Evolutionary conservation across 2,113 vertebrate species (phyloP), one percentile per base, ranked within the genome.

Genomic region (Nicator chloris): DNA sequence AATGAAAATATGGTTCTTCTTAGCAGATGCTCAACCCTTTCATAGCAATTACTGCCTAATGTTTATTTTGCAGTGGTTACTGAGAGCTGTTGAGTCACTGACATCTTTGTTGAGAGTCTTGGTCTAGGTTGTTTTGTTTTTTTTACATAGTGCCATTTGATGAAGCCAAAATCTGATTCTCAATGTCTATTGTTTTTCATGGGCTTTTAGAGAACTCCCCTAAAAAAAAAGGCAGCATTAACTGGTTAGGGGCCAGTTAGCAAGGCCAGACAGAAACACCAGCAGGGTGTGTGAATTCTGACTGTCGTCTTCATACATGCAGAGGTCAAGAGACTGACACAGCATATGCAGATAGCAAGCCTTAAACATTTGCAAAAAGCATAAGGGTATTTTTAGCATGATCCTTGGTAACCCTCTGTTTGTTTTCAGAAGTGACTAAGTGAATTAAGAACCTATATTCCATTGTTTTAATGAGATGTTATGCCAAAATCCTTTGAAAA

Each of bases 31-130:
- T 92, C 92, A 93, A 78, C 30, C 82, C 42, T 63, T 90, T 44
- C 42, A 6, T 49, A 75, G 79, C 77, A 95, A 83, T 96, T 92
- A 75, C 85, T 49, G 47, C 14, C 64, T 86, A 54, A 73, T 88
- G 85, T 96, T 96, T 96, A 66, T 83, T 94, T 95, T 96, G 68
- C 82, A 81, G 94, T 57, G 93, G 90, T 94, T 96, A 81, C 94
- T 77, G 90, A 80, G 90, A 92, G 79, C 68, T 94, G 79, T 95
- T 96, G 94, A 93, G 85, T 96, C 95, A 96, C 88, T 93, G 79
- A 88, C 82, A 94, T 95, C 85, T 95, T 75, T 91, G 81, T 79
- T 86, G 75, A 92, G 93, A 83, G 64, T 68, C 79, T 70, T 71
- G 64, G 18, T 70, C 76, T 63, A 37, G 2, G 2, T 0, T 27